These are phyloP conservation scores for Gastrophysa polygoni DNA, from an alignment of 2,888 invertebrate species.

Conservation along the genomic window DNA sequence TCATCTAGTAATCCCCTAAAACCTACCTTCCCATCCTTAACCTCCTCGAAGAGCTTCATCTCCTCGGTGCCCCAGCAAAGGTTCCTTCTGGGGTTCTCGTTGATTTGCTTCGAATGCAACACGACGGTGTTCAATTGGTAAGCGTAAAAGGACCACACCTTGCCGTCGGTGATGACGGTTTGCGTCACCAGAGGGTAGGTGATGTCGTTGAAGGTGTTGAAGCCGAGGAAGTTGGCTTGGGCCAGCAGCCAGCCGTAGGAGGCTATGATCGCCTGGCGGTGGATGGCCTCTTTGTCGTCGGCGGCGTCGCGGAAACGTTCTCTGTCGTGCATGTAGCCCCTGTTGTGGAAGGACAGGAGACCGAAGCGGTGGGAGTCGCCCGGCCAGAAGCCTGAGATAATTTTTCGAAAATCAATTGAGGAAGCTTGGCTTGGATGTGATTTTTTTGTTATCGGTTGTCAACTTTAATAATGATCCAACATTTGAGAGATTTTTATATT, in stretches of 20 bases:
- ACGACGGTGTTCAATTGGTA: constrained; percentile 91
- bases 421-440: too few relatives aligned
- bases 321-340: constrained; percentile 65
- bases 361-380: constrained; percentile 81
- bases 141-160: constrained; percentile 81
- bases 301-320: constrained; percentile 60
- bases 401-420: too few relatives aligned
- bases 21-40: constrained; percentile 74
- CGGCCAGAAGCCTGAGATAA: constrained; percentile 78
- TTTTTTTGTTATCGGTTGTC: too few relatives aligned
- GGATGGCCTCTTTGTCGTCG: constrained; percentile 69
- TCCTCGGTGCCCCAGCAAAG: constrained; percentile 79
- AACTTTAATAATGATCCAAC: too few relatives aligned
- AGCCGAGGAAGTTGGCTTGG: constrained; percentile 85
- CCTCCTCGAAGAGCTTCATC: constrained; percentile 73
- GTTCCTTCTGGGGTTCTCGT: constrained; percentile 74
- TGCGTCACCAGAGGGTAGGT: constrained; percentile 92
- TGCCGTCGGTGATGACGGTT: constrained; percentile 87
- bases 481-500: too few relatives aligned
- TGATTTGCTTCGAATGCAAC: constrained; percentile 67
- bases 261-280: constrained; percentile 76
- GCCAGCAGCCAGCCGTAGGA: constrained; percentile 82
- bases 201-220: constrained; percentile 87
- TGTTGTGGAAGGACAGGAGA: constrained; percentile 73
- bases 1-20: too few relatives aligned